Evolutionary conservation across 2,888 invertebrate genomes (phyloP), one percentile per base, ranked within the genome.

Genomic region (Scotopteryx bipunctaria): DNA sequence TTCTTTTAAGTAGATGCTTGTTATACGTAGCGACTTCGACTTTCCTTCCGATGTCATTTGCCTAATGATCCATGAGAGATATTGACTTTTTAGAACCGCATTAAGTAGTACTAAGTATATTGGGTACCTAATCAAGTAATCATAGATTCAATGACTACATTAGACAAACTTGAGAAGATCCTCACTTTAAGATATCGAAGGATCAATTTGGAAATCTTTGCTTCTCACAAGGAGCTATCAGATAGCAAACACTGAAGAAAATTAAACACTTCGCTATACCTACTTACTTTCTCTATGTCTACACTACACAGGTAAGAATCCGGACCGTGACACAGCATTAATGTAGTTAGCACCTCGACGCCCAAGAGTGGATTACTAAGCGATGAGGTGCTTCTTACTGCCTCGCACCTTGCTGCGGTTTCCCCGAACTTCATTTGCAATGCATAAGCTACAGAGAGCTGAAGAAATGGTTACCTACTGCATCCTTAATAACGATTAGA

Each of bases 391-490:
- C 31, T 36, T 45, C 33, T 6, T 37, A 40, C 33, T 46, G 41
- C 31, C 31, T 45, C 33, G 9, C 42, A 40, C 33, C 37, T 21
- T 40, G 41, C 42, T 29, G 41, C 33, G 40, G 11, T 40, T 48
- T 47, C 33, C 11, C 16, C 17, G 48, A 44, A 54, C 44, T 40
- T 54, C 53, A 54, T 48, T 48, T 54, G 53, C 44, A 54, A 48
- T 54, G 53, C 53, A 44, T 40, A 35, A 44, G 40, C 48, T 31
- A 38, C 44, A 13, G 31, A 15, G 27, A 37, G 38, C 17, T 25
- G 35, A 29, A 48, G 21, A 48, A 44, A 48, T 54, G 48, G 27
- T 43, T 47, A 53, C 41, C n/a, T 2, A 9, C 17, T 35, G 48
- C 43, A 43, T 42, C 37, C 37, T 36, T 46, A 33, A 19, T 11